phyloP scores from a whole-genome alignment of 2,888 invertebrate genomes.

The Xestoiulus laeticollis region DNA sequence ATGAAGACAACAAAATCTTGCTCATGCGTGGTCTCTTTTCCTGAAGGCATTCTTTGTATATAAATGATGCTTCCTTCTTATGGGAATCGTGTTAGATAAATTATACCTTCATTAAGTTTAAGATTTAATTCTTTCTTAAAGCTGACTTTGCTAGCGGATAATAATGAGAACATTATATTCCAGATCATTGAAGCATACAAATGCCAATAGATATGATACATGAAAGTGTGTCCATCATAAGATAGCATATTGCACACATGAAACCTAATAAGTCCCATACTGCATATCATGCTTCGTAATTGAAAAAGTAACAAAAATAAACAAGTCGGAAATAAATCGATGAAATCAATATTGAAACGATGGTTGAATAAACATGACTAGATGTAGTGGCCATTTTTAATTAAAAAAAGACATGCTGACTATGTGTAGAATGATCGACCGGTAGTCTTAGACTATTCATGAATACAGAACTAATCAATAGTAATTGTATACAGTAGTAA shows the following conservation, averaged over 20 bases:
- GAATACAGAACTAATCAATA: too few species aligned
- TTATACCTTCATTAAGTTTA: too few species aligned
- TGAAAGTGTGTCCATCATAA: neutral
- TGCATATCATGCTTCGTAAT: neutral
- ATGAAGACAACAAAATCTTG: too few species aligned
- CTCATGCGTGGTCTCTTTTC: too few species aligned
- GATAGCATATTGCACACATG: neutral
- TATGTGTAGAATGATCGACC: too few species aligned
- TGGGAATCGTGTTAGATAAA: neutral
- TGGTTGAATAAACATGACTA: neutral
- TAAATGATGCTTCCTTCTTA: too few species aligned
- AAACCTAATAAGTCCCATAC: neutral
- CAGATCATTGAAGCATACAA: neutral
- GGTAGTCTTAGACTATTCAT: too few species aligned
- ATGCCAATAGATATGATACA: neutral
- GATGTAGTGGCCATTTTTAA: neutral
- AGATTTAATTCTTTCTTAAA: neutral
- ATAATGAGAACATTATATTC: neutral
- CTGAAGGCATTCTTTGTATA: too few species aligned
- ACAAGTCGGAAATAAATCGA: neutral
- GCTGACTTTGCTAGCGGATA: neutral
- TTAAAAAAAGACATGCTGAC: neutral
- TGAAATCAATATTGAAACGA: neutral
- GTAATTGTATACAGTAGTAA: too few species aligned
- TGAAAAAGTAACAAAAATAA: constrained; percentile 11